phyloP scores from a whole-genome alignment of 1,140 invertebrate genomes.

The Anoplolepis gracilipes region DNA sequence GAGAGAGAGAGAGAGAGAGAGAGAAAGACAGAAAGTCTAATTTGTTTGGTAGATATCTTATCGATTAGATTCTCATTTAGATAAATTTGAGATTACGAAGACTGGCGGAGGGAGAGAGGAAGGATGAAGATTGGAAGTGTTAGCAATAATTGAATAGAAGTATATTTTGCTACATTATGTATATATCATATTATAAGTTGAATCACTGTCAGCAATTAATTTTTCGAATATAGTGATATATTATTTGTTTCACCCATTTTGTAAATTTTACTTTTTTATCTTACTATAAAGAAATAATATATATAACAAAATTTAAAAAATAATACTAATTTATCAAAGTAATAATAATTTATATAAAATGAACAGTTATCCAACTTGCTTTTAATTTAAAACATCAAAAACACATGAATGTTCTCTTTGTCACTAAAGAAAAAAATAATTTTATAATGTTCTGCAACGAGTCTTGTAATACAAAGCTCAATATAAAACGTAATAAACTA shows the following conservation, averaged over 20 bases:
- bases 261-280: not conserved
- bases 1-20: not conserved
- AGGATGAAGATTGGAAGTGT: not conserved
- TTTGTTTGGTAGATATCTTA: constrained; percentile 17
- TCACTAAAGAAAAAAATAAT: not conserved
- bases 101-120: too few species aligned
- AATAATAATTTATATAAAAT: not conserved
- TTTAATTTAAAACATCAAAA: not conserved
- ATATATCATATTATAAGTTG: not conserved
- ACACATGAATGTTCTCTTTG: constrained; percentile 8
- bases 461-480: constrained; percentile 3
- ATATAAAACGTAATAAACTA: not conserved
- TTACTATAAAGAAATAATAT: not conserved
- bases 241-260: not conserved
- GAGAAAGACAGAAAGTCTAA: too few species aligned
- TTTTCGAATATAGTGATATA: not conserved
- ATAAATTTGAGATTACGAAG: constrained; percentile 15
- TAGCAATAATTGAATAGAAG: constrained; percentile 15
- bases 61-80: constrained; percentile 24
- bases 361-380: not conserved
- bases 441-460: constrained; percentile 4
- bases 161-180: not conserved
- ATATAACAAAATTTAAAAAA: not conserved
- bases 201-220: not conserved
- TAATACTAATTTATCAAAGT: not conserved